Conservation (phyloP, 2,113 vertebrate genomes). For the Progne subis region DNA sequence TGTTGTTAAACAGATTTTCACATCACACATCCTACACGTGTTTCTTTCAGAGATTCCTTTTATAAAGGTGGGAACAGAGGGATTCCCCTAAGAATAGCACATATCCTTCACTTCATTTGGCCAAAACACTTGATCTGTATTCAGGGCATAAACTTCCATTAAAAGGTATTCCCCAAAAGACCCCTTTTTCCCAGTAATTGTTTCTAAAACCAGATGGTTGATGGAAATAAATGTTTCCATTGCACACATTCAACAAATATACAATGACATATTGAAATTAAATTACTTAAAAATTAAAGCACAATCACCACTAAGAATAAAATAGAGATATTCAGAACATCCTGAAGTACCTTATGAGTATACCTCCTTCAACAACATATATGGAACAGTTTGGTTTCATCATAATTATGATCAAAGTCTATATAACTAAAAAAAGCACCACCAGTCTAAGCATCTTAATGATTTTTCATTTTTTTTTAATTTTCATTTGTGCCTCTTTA, state of each 20-base stretch:
- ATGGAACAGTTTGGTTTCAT: neutral
- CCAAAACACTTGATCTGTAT: neutral
- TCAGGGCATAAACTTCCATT: neutral
- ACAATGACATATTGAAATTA: neutral
- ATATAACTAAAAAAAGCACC: neutral
- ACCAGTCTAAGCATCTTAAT: neutral
- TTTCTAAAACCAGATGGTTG: neutral
- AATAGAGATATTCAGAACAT: neutral
- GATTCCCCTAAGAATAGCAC: neutral
- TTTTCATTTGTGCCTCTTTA: neutral
- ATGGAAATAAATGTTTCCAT: neutral
- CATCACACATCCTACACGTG: neutral
- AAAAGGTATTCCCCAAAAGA: neutral
- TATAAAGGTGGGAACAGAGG: neutral
- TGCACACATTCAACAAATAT: neutral
- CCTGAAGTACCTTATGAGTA: neutral
- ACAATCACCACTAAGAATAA: neutral
- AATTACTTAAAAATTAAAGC: neutral
- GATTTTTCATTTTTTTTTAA: neutral
- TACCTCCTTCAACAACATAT: neutral
- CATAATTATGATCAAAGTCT: neutral
- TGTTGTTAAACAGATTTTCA: neutral
- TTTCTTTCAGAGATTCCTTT: neutral
- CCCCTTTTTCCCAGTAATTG: neutral
- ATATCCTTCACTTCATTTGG: neutral